phyloP scores from a whole-genome alignment of 2,888 invertebrate species.

The Unio delphinus region DNA sequence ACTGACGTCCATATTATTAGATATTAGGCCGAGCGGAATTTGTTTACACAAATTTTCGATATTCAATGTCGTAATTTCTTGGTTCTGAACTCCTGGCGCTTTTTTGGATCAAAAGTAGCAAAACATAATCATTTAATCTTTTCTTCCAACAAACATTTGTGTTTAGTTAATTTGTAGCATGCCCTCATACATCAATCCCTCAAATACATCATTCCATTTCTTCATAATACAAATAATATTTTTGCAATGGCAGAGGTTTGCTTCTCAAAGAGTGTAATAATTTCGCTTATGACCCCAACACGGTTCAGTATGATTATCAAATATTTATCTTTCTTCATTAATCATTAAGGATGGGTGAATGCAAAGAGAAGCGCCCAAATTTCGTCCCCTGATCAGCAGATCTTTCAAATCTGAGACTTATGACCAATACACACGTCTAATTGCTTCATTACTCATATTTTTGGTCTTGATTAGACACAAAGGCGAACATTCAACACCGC shows the following conservation, averaged over 20 bases:
- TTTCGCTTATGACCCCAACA: slow-evolving; percentile 39
- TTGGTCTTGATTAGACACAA: too few relatives aligned
- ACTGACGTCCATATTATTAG: slow-evolving; percentile 42
- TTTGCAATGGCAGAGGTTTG: slow-evolving; percentile 14
- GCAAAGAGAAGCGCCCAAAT: slow-evolving; percentile 9
- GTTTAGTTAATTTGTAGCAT: slow-evolving; percentile 41
- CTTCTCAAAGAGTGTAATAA: slow-evolving; percentile 33
- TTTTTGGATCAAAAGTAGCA: slow-evolving; percentile 35
- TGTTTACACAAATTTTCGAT: slow-evolving; percentile 36
- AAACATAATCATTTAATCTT: slow-evolving; percentile 43
- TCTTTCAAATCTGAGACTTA: too few relatives aligned
- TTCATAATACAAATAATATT: slow-evolving; percentile 37
- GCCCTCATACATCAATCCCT: slow-evolving; percentile 4
- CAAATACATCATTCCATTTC: slow-evolving; percentile 22
- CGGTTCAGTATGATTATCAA: slow-evolving; percentile 38
- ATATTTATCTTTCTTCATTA: slow-evolving; percentile 48
- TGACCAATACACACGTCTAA: too few relatives aligned
- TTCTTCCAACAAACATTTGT: slow-evolving; percentile 40
- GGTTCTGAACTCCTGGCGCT: slow-evolving; percentile 27
- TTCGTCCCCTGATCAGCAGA: too few relatives aligned
- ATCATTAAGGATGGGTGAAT: slow-evolving; percentile 24
- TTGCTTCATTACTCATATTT: too few relatives aligned
- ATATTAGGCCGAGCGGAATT: slow-evolving; percentile 29
- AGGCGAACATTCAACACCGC: too few relatives aligned
- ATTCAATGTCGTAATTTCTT: slow-evolving; percentile 40